Evolutionary conservation across 2,888 invertebrate species (phyloP).

Genomic region (Eupithecia subfuscata): DNA sequence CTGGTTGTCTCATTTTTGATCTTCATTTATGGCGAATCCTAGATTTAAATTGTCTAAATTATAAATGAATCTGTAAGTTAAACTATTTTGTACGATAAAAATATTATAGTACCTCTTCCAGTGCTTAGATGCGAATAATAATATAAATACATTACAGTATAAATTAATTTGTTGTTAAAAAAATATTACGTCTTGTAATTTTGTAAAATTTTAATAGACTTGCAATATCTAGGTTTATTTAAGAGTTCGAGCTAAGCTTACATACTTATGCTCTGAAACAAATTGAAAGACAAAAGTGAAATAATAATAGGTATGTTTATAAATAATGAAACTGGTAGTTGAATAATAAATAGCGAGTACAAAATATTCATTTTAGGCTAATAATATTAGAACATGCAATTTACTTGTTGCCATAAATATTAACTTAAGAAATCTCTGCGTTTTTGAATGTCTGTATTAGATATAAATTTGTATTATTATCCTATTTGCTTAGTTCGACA

Average conservation of each 20-base stretch:
- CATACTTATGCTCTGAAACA: constrained; percentile 47
- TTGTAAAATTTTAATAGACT: constrained; percentile 24
- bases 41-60: constrained; percentile 9
- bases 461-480: constrained; percentile 4
- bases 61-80: neutral
- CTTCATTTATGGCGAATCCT: constrained; percentile 31
- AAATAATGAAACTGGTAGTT: constrained; percentile 25
- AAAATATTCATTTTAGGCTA: constrained; percentile 12
- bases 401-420: constrained; percentile 15
- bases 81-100: neutral
- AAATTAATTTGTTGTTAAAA: neutral
- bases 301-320: constrained; percentile 65
- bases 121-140: constrained; percentile 6
- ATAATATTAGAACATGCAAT: constrained; percentile 12
- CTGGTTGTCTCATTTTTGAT: constrained; percentile 7
- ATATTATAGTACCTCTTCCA: constrained; percentile 6
- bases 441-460: constrained; percentile 12
- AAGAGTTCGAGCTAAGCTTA: constrained; percentile 11
- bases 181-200: constrained; percentile 11
- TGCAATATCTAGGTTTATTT: constrained; percentile 20
- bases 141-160: neutral
- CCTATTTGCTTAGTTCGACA: neutral
- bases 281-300: constrained; percentile 82
- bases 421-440: neutral
- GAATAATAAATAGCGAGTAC: constrained; percentile 31